Conservation (phyloP, 2,888 invertebrate species). For the Ernsta delagoae region DNA sequence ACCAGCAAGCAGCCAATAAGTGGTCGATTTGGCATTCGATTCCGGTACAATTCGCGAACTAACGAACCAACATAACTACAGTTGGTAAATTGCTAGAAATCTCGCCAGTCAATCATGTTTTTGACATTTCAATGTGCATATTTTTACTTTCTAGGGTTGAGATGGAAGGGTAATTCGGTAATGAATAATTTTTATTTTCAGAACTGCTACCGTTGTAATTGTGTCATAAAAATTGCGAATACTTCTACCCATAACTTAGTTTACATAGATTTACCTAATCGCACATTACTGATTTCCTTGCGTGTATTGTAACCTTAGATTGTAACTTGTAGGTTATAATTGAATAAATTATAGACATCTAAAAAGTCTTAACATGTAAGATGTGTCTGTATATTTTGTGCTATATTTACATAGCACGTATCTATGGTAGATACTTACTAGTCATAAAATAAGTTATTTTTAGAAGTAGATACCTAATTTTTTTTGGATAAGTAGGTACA, state of each 20-base stretch:
- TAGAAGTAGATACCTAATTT: not conserved
- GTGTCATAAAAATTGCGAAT: not conserved
- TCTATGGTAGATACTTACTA: not conserved
- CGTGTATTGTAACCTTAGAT: too few relatives aligned
- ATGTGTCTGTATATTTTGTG: not conserved
- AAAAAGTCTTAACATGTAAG: not conserved
- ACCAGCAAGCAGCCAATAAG: conserved; percentile 49
- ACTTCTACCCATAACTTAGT: too few relatives aligned
- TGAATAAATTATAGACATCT: too few relatives aligned
- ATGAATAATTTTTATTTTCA: not conserved
- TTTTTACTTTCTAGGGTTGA: conserved; percentile 59
- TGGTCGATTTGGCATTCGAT: conserved; percentile 68
- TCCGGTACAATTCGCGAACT: conserved; percentile 81
- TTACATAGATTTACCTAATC: too few relatives aligned
- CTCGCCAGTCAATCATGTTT: conserved; percentile 63
- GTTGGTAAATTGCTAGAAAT: conserved; percentile 74
- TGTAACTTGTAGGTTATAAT: too few relatives aligned
- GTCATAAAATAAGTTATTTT: conserved; percentile 1
- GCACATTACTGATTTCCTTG: too few relatives aligned
- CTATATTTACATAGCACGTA: conserved; percentile 1
- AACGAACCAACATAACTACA: conserved; percentile 70
- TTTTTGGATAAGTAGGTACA: too few relatives aligned
- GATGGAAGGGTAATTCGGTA: not conserved
- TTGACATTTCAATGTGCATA: conserved; percentile 70
- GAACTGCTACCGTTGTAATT: not conserved